Base-by-base conservation (phyloP, 2,888 invertebrate genomes). In the Nomada fabriciana region DNA sequence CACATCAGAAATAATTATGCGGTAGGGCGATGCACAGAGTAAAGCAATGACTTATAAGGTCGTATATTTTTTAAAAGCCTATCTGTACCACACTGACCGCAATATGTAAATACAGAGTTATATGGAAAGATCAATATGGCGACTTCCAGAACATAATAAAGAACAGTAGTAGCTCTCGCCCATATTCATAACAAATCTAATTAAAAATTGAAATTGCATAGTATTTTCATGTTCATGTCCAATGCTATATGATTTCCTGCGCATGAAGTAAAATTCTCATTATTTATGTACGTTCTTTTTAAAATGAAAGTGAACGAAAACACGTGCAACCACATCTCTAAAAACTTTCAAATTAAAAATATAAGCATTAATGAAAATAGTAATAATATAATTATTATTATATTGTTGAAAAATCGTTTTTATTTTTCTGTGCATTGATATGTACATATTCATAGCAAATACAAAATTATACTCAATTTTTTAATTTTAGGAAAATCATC, bases 131-230 rank as follows among this genome's bases (percentile, higher is more conserved):
- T 67, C 43, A 67, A 65, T 60, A 77, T 65, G 77, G 77, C 76
- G 64, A 23, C 65, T 67, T 47, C 60, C 59, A 65, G n/a, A 23
- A n/a, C 43, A 23, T 67, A 76, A 50, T 47, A 65, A 75, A 77
- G 60, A 67, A 61, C 60, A 61, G 67, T 65, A 43, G 36, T 43
- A 29, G 2, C 11, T 67, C 10, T 25, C 64, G 3, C 18, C 36
- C 20, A 61, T 0, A 7, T 50, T 36, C 3, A 7, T 15, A 43
- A 60, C 13, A n/a, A 59, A 75, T 53, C 53, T 23, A 4, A 36
- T 43, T n/a, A 4, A 23, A 25, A 63, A 18, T 23, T 63, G 55
- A 0, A 55, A 15, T 15, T 43, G 18, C 29, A 55, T 47, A n/a
- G 29, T 55, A 15, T 2, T 55, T 25, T n/a, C 20, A 57, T 64